phyloP scores from a whole-genome alignment of 1,140 invertebrate genomes.

The Neoseiulus cucumeris region DNA sequence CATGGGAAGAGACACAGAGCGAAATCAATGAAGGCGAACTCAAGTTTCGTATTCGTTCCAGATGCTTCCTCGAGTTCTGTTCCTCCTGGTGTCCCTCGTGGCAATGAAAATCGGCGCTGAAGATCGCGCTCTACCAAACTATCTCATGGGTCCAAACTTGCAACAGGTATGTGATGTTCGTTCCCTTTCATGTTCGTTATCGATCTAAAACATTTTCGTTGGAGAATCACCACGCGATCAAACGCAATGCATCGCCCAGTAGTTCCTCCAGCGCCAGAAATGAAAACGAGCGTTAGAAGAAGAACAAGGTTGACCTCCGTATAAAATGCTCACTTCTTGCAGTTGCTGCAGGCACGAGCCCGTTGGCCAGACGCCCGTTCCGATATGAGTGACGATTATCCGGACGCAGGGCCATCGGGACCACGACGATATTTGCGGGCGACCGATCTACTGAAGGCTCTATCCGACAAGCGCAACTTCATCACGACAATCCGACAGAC shows the following conservation, averaged over 20 bases:
- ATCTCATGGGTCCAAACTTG: neutral
- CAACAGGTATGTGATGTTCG: neutral
- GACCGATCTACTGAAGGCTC: conserved; percentile 3
- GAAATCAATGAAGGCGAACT: too few species aligned
- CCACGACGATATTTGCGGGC: neutral
- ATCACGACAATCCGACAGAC: conserved; percentile 8
- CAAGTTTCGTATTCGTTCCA: neutral
- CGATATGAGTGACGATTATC: neutral
- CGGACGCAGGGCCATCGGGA: neutral
- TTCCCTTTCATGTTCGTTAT: too few species aligned
- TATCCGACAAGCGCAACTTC: conserved; percentile 8
- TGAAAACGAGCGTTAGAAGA: too few species aligned
- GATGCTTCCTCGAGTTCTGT: neutral
- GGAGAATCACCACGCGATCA: too few species aligned
- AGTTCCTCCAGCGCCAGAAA: too few species aligned
- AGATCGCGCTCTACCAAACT: neutral
- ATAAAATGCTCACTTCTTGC: too few species aligned
- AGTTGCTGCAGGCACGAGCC: neutral
- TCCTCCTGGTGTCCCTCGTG: neutral
- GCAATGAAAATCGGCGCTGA: neutral
- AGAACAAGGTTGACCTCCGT: too few species aligned
- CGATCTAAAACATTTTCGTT: too few species aligned
- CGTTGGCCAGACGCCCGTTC: neutral
- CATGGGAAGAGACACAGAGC: too few species aligned
- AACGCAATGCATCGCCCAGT: too few species aligned